Evolutionary conservation across 2,113 vertebrate genomes (phyloP), one percentile per base, ranked within the genome.

Genomic region (Antigone vipio): DNA sequence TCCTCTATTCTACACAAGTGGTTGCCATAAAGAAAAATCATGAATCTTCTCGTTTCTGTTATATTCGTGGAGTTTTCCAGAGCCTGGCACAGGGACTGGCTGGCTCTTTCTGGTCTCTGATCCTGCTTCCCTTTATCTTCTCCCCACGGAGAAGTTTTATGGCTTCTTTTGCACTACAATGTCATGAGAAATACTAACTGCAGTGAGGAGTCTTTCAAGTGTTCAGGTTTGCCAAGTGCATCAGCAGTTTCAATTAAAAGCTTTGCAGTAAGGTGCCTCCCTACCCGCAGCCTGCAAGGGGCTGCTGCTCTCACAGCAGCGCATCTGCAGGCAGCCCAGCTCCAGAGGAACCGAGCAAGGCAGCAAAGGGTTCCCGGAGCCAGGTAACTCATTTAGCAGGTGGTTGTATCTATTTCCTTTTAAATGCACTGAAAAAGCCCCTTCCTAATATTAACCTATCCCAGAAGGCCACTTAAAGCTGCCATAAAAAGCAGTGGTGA

Each of bases 321-420:
- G 2, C 7, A n/a, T 5, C 38, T 12, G 29, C 27, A 34, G 1
- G 0, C 63, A 59, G 44, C 24, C 68, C 7, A 0, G 9, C 29
- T 64, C 42, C 32, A 3, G 53, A 24, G 17, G 35, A 44, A 34
- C 11, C 0, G 1, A 45, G 64, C 30, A 17, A 35, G 35, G 49
- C 84, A 58, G 67, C 9, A 0, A 53, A 13, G 15, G 35, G 23
- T 6, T 35, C 38, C 35, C 56, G 21, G 42, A 56, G 47, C 29
- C 49, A 45, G 59, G 52, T 7, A 24, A 35, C 56, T 58, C 49
- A 49, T 62, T 63, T 79, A 34, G 27, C 23, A 49, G 26, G 13
- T 26, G 12, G 8, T 4, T 38, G 11, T 21, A 68, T 4, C 38
- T 14, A 15, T 26, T 58, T 29, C 35, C 32, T 67, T 53, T 44